Conservation (phyloP, 1,140 invertebrate species). For the Bactericera cockerelli region DNA sequence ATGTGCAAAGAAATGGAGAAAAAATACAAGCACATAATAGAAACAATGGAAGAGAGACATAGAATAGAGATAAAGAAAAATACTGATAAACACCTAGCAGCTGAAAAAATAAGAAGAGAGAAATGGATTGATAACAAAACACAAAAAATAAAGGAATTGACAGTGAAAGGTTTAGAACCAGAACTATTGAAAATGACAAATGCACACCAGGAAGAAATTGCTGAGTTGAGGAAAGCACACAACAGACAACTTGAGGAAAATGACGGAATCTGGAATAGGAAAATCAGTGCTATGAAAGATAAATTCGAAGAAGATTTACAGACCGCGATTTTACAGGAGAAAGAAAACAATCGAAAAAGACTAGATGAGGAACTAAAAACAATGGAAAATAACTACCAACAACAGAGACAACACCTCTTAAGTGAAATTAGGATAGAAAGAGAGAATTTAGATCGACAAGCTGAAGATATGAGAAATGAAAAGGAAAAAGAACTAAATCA, state of each 20-base stretch:
- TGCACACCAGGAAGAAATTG: constrained; percentile 40
- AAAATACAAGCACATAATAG: constrained; percentile 35
- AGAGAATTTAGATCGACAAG: constrained; percentile 29
- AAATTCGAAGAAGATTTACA: constrained; percentile 34
- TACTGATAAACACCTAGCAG: constrained; percentile 44
- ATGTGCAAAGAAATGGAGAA: constrained; percentile 38
- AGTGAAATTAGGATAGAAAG: constrained; percentile 34
- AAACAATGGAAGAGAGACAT: constrained; percentile 43
- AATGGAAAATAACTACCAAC: constrained; percentile 35
- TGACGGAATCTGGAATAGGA: constrained; percentile 35
- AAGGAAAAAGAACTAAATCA: constrained; percentile 18
- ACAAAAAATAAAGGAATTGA: constrained; percentile 56
- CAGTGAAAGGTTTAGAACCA: constrained; percentile 53
- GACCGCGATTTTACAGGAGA: constrained; percentile 34
- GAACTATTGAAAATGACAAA: constrained; percentile 48
- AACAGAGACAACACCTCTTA: constrained; percentile 34
- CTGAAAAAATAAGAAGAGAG: constrained; percentile 46
- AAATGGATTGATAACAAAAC: constrained; percentile 51
- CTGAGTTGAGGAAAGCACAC: constrained; percentile 39
- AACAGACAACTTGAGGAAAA: constrained; percentile 39
- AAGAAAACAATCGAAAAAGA: constrained; percentile 26
- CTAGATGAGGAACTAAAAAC: constrained; percentile 38
- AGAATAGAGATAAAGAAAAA: constrained; percentile 42
- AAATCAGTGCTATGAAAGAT: constrained; percentile 32
- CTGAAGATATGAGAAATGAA: constrained; percentile 16